A percentile compares a stretch with the other conserved stretches of the same genome.
These are phyloP conservation scores for Acanthisitta chloris DNA, from an alignment of 2,113 vertebrate species.

Conservation along the genomic window DNA sequence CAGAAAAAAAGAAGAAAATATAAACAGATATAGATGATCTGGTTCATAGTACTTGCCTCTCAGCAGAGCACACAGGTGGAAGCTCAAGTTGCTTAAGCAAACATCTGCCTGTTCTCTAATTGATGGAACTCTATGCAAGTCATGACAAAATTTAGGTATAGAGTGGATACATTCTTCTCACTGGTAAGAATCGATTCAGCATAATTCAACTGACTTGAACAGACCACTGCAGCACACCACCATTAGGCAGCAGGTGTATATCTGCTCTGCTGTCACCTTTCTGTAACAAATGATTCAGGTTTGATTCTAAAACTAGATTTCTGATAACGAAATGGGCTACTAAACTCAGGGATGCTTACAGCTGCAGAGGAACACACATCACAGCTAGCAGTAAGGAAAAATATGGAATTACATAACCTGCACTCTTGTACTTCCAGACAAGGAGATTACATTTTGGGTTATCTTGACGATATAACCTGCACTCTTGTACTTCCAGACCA, in stretches of 20 bases:
- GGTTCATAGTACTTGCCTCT: neutral
- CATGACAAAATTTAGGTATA: neutral
- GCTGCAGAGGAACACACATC: neutral
- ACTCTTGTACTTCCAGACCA: neutral
- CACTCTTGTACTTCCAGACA: neutral
- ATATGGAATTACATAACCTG: neutral
- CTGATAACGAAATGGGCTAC: neutral
- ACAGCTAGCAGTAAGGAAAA: neutral
- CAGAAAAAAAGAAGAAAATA: neutral
- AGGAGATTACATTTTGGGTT: neutral
- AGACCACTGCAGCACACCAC: accelerated
- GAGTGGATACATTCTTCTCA: neutral
- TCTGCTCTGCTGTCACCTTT: neutral
- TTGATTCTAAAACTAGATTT: neutral
- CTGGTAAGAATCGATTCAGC: neutral
- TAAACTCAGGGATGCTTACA: neutral
- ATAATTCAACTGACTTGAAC: neutral
- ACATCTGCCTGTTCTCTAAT: neutral
- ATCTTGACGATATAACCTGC: neutral
- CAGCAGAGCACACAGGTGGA: neutral
- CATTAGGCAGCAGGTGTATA: neutral
- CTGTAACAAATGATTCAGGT: neutral
- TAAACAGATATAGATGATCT: neutral
- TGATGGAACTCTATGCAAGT: neutral
- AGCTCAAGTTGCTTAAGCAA: neutral